These are phyloP conservation scores for Cosmia pyralina DNA, from an alignment of 2,888 invertebrate genomes.

Conservation along the genomic window DNA sequence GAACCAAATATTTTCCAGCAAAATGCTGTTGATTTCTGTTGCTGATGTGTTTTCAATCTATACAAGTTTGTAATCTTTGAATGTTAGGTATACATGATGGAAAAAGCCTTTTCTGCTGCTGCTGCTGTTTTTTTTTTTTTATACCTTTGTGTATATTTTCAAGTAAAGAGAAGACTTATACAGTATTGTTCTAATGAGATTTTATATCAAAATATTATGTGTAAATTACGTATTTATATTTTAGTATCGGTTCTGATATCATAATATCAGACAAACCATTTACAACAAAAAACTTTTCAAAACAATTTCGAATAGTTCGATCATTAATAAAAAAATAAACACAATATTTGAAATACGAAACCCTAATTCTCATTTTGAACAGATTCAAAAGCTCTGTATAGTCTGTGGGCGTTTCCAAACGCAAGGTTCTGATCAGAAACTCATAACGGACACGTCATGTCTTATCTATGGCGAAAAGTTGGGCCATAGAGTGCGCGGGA, in stretches of 20 bases:
- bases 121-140: too few species aligned
- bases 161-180: slow-evolving; percentile 9
- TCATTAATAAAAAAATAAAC: slow-evolving; percentile 6
- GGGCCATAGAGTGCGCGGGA: slow-evolving; percentile 69
- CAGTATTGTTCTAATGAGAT: background rate
- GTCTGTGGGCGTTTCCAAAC: slow-evolving; percentile 74
- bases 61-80: slow-evolving; percentile 13
- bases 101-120: slow-evolving; percentile 21
- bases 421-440: slow-evolving; percentile 83
- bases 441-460: slow-evolving; percentile 86
- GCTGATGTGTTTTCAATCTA: slow-evolving; percentile 17
- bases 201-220: background rate
- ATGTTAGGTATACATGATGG: background rate
- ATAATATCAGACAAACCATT: background rate
- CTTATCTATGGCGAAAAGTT: slow-evolving; percentile 81
- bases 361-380: slow-evolving; percentile 65
- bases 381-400: slow-evolving; percentile 64
- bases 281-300: background rate
- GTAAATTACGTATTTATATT: background rate
- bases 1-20: slow-evolving; percentile 19
- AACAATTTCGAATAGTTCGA: background rate
- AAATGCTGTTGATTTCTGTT: slow-evolving; percentile 22
- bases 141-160: slow-evolving; percentile 1
- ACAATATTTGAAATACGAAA: slow-evolving; percentile 45
- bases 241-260: background rate